Evolutionary conservation across 2,888 invertebrate genomes (phyloP), one percentile per base, ranked within the genome.

Genomic region (Cerastis leucographa): DNA sequence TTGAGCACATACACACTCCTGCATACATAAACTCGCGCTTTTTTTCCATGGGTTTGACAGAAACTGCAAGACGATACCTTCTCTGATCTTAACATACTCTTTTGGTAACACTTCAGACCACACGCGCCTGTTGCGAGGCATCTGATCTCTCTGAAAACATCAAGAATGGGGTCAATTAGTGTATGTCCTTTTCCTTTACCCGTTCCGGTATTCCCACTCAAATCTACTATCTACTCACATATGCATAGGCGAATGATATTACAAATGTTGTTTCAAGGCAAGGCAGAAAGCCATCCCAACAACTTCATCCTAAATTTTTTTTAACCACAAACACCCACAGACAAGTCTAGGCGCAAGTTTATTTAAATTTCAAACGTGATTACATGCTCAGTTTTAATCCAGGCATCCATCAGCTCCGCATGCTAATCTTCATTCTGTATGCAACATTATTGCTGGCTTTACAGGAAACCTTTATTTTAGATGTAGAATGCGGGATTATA

Each of bases 321-420:
- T 12, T 77, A 74, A 81, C 62, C 70, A 65, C 77, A 71, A 40
- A 64, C 74, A 44, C 77, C 72, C 70, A 81, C 81, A 71, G 62
- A 67, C 74, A 70, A 54, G 35, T 75, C 75, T 71, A 25, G n/a
- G 35, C 9, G n/a, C 72, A 83, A 76, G 40, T 66, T 84, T 78
- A 81, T 84, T 71, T 81, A 61, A 84, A 84, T 81, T 81, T 78
- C 5, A 49, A 78, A 56, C 81, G 85, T 78, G 81, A 81, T 74
- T 29, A 66, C 70, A 51, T 66, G 25, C 62, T 73, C 80, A 84
- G 49, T 85, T 73, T 71, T 65, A 81, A 85, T 72, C 71, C 72
- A 84, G 69, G 70, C 66, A 81, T 72, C 78, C 44, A 70, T 73
- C 74, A 64, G 44, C 42, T 67, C 29, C 29, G 72, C 40, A 84